A percentile compares a stretch with the other conserved stretches of the same genome.
phyloP scores from a whole-genome alignment of 2,797 vertebrate genomes.

The Hypotaenidia okinawae region DNA sequence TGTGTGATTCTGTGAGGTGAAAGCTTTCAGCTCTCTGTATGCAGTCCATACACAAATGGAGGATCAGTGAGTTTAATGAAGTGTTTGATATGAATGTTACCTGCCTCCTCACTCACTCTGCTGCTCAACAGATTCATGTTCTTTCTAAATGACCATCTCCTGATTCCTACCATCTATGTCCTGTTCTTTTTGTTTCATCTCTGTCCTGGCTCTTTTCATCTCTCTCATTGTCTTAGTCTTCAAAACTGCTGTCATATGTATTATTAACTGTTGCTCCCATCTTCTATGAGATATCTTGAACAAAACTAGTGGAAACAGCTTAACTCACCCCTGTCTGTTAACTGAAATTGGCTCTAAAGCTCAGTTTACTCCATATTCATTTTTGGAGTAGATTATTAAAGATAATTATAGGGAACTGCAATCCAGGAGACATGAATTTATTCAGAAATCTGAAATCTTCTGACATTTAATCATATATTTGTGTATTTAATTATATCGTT shows the following conservation, averaged over 20 bases:
- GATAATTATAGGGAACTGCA: background rate
- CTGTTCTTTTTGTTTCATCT: background rate
- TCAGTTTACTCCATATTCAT: background rate
- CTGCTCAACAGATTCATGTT: background rate
- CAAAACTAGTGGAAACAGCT: background rate
- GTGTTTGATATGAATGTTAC: background rate
- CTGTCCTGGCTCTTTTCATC: background rate
- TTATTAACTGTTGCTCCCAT: background rate
- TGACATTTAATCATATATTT: background rate
- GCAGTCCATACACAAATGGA: background rate
- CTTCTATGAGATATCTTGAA: background rate
- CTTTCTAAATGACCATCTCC: background rate
- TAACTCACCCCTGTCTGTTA: background rate
- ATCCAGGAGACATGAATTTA: background rate
- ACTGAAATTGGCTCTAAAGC: background rate
- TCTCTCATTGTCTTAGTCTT: background rate
- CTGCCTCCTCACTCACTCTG: background rate
- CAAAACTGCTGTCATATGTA: background rate
- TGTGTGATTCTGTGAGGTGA: background rate
- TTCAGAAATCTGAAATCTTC: background rate
- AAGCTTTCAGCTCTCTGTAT: background rate
- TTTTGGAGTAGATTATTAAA: background rate
- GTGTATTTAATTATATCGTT: background rate
- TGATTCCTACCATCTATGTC: background rate
- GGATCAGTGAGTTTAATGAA: background rate